phyloP scores from a whole-genome alignment of 2,797 vertebrate species.

The Chaenodraco wilsoni region DNA sequence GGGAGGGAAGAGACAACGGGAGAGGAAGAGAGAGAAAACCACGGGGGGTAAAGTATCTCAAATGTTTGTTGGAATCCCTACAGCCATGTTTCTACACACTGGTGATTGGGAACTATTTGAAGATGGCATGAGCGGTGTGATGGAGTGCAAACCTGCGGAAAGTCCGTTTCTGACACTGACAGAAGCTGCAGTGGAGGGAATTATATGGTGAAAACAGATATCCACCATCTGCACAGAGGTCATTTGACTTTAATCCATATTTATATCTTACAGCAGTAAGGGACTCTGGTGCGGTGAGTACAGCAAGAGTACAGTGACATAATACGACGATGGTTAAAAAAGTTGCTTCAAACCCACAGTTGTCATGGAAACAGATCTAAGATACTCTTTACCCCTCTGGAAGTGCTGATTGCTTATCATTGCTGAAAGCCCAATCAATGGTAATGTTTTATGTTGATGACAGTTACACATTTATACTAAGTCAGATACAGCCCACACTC shows the following conservation, averaged over 20 bases:
- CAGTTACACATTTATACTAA: background rate
- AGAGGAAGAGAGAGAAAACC: conserved; percentile 34
- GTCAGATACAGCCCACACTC: background rate
- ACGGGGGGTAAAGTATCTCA: conserved; percentile 54
- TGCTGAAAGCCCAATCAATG: conserved; percentile 49
- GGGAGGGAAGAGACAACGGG: conserved; percentile 28
- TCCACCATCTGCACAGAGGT: conserved; percentile 6
- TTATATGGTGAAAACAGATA: background rate
- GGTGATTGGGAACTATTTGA: conserved; percentile 10
- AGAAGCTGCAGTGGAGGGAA: conserved; percentile 15
- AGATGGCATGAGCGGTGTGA: background rate
- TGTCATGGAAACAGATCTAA: conserved; percentile 83
- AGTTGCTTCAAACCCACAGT: conserved; percentile 73
- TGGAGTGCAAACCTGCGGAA: conserved; percentile 1
- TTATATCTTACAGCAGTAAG: background rate
- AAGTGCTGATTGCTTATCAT: conserved; percentile 62
- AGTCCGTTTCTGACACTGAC: conserved; percentile 21
- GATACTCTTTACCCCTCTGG: conserved; percentile 58
- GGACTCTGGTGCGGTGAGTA: conserved; percentile 14
- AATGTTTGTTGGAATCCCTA: conserved; percentile 54
- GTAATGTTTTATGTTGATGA: conserved; percentile 27
- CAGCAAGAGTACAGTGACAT: conserved; percentile 31
- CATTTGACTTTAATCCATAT: conserved; percentile 4
- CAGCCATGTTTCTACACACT: conserved; percentile 21
- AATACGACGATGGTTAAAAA: conserved; percentile 23